Base-by-base conservation (phyloP, 2,797 vertebrate genomes). In the Pagetopsis macropterus region DNA sequence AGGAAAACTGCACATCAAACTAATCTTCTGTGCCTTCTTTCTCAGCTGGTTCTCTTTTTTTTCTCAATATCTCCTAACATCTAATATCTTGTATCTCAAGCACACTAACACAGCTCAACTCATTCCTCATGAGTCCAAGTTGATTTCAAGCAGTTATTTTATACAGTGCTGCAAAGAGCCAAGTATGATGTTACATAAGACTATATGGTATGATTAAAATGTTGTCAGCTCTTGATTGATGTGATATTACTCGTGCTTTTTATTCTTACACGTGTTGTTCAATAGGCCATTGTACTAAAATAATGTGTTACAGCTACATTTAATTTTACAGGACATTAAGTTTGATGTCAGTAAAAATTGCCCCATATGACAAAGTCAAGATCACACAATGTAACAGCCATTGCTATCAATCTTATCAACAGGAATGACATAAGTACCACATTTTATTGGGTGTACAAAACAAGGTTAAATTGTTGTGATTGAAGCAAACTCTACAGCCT, bases 121-220 rank as follows among this genome's bases (percentile, higher is more conserved):
- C 15, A 15, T 43, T 48, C 44, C 51, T 45, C 12, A 23, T 15
- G 15, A 19, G 4, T 45, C 3, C 19, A 11, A 37, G 6, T 56
- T 50, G n/a, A 66, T 54, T 74, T 76, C 13, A 62, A 31, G 50
- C 33, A 11, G 13, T 70, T 48, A 40, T 75, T 62, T 58, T 40
- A 69, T 37, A 71, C 12, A 43, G 14, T 33, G 16, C 33, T 52
- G 50, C 55, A 60, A 69, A 55, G 16, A 52, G 19, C 21, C 13
- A 46, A 64, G 31, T 58, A 12, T 75, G 46, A 17, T 55, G 9
- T 48, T 41, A 31, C 16, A 19, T 43, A 50, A 64, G 19, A 60
- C 21, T 2, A 31, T 2, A 31, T 21, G 1, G 62, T 33, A 27
- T n/a, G 44, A 55, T 60, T 5, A 56, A 58, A 43, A 41, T 57